Percentiles rank a stretch among this genome's conserved stretches.
Evolutionary conservation across 2,797 vertebrate genomes (phyloP).

Genomic region (Amazona finschi): DNA sequence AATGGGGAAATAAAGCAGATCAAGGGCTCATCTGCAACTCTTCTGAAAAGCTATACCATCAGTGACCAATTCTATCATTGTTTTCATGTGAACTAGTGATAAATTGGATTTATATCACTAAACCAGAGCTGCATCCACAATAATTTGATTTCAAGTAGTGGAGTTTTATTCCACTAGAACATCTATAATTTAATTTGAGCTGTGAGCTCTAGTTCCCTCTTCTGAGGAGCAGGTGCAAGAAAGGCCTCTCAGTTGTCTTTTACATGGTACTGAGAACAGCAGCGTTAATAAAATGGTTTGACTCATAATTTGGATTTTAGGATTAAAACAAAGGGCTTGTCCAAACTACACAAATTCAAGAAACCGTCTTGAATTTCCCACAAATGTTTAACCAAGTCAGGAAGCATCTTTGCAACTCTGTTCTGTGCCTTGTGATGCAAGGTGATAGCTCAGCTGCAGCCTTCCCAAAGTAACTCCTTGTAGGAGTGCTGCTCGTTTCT

Average conservation of each 20-base stretch:
- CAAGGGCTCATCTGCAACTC: not conserved
- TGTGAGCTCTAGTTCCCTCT: not conserved
- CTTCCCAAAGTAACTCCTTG: not conserved
- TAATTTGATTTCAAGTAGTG: not conserved
- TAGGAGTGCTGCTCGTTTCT: not conserved
- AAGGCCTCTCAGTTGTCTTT: not conserved
- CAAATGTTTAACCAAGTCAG: not conserved
- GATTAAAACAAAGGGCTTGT: not conserved
- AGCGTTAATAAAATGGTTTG: fast-evolving
- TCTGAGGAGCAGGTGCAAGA: not conserved
- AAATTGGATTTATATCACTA: not conserved
- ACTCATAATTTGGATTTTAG: not conserved
- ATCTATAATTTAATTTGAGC: not conserved
- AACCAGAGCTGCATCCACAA: not conserved
- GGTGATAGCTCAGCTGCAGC: not conserved
- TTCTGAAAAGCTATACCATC: not conserved
- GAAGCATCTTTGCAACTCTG: fast-evolving
- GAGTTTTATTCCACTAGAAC: not conserved
- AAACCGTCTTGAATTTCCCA: not conserved
- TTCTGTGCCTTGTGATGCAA: not conserved
- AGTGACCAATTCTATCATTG: not conserved
- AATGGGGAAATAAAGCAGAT: not conserved
- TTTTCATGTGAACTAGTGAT: not conserved
- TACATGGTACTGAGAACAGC: not conserved
- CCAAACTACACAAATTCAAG: not conserved